Evolutionary conservation across 1,140 invertebrate genomes (phyloP), one percentile per base, ranked within the genome.

Genomic region (Drepana arcuata): DNA sequence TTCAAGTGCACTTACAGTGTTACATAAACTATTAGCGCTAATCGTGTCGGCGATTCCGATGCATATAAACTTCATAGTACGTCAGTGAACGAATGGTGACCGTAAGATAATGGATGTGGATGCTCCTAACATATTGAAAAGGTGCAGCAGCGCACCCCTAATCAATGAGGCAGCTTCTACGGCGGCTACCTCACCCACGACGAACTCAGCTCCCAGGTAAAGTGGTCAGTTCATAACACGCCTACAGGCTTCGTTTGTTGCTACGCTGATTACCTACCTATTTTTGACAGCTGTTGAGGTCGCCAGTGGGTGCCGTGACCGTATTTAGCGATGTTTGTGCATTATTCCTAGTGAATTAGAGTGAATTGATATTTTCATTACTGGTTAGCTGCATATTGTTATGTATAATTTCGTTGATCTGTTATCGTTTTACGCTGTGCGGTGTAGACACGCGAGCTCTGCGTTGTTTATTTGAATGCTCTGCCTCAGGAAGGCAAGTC

Each of bases 71-170:
- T 73, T 69, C 62, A 64, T 73, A 59, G 67, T 74, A 81, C 77
- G 77, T 81, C 77, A 78, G 71, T 81, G 65, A 65, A 68, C 70
- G 67, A 78, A 74, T 75, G 72, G 68, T 77, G 64, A 62, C 61
- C 65, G 52, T 63, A 67, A 69, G 70, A 83, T 82, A 78, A 84
- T 84, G 81, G 81, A 84, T 83, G 79, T 84, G 61, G 81, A 84
- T 67, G 69, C 81, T 62, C 81, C 81, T 56, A 84, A 80, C 59
- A 70, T 77, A 80, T 68, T 84, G 67, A 84, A 84, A 69, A 73
- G 81, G 72, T 80, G 70, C 72, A 84, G 79, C 63, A 84, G 81
- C 52, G 81, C 81, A 72, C 81, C 81, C 56, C 52, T 84, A 45
- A 84, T 84, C 63, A 84, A 84, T 73, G 81, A 84, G 61, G 73